phyloP scores from a whole-genome alignment of 2,888 invertebrate genomes.

The Aquatica leii region DNA sequence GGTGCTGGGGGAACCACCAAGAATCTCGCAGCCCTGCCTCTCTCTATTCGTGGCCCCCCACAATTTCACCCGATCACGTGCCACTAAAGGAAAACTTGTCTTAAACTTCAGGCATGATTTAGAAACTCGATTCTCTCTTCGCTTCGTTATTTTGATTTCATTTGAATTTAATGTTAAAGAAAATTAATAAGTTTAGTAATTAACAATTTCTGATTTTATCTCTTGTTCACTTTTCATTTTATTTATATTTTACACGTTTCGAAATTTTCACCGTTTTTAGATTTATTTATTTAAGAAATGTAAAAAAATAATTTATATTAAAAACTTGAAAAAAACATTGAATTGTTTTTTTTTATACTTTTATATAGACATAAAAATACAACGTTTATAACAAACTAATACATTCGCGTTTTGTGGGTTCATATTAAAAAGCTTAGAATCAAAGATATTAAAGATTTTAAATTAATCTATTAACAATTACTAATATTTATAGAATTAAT shows the following conservation, averaged over 20 bases:
- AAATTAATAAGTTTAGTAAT: slow-evolving; percentile 35
- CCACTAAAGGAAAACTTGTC: slow-evolving; percentile 41
- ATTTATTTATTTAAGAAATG: too few relatives aligned
- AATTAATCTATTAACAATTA: too few relatives aligned
- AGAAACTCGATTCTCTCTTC: slow-evolving; percentile 38
- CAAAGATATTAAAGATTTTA: too few relatives aligned
- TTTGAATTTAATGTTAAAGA: slow-evolving; percentile 32
- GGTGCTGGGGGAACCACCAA: slow-evolving; percentile 42
- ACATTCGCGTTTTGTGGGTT: too few relatives aligned
- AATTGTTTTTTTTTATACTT: too few relatives aligned
- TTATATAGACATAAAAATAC: too few relatives aligned
- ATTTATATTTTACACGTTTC: not conserved
- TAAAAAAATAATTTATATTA: too few relatives aligned
- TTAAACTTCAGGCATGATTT: slow-evolving; percentile 39
- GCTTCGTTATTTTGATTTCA: slow-evolving; percentile 34
- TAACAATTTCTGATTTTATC: slow-evolving; percentile 12
- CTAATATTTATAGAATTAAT: too few relatives aligned
- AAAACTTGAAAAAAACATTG: too few relatives aligned
- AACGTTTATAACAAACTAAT: too few relatives aligned
- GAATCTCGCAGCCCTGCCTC: slow-evolving; percentile 35
- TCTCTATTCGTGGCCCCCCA: slow-evolving; percentile 33
- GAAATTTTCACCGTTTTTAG: too few relatives aligned
- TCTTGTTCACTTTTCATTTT: slow-evolving; percentile 1
- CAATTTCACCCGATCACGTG: slow-evolving; percentile 46
- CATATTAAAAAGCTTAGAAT: too few relatives aligned